phyloP scores from a whole-genome alignment of 2,113 vertebrate species.

The Phasianus colchicus region DNA sequence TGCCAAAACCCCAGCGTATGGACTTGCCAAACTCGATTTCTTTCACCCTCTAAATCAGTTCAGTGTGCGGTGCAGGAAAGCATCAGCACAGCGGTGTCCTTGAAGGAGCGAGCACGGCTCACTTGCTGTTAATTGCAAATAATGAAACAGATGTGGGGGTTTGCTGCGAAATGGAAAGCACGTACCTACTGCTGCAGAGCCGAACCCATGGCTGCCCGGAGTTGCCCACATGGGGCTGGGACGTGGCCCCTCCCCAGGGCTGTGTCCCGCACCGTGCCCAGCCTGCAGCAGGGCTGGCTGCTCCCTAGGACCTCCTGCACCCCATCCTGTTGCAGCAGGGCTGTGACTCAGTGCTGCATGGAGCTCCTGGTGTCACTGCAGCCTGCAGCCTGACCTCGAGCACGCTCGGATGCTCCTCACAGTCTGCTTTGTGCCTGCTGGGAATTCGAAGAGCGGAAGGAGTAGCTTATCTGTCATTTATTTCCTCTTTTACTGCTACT shows the following conservation, averaged over 20 bases:
- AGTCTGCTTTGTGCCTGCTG: neutral
- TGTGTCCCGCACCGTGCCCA: accelerated
- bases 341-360: neutral
- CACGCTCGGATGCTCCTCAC: neutral
- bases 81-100: neutral
- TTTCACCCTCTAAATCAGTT: neutral
- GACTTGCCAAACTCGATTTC: neutral
- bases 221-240: accelerated
- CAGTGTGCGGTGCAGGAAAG: neutral
- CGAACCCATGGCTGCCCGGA: neutral
- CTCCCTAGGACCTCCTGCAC: neutral
- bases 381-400: neutral
- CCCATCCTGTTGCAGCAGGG: neutral
- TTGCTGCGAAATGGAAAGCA: neutral
- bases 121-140: neutral
- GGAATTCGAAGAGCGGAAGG: neutral
- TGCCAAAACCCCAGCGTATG: neutral
- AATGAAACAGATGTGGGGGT: neutral
- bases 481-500: neutral
- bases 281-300: neutral
- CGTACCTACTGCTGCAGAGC: neutral
- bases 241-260: neutral
- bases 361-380: neutral
- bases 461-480: conserved; percentile 18
- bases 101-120: neutral